Conservation (phyloP, 2,888 invertebrate genomes). For the Euspilapteryx auroguttella region DNA sequence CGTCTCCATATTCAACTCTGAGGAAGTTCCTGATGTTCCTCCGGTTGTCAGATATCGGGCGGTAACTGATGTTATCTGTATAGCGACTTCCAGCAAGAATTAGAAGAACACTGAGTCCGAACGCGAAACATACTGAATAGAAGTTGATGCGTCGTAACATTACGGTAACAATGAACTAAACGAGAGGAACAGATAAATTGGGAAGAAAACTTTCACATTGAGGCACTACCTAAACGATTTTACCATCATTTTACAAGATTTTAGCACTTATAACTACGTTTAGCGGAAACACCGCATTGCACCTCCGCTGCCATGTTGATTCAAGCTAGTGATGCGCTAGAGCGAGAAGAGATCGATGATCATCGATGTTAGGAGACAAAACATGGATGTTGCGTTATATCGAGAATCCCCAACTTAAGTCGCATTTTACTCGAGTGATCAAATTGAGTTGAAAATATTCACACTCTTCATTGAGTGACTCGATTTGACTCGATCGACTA, state of each 20-base stretch:
- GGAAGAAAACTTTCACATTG: conserved; percentile 15
- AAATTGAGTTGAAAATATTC: too few species aligned
- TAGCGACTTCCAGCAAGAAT: conserved; percentile 58
- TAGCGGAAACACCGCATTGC: conserved; percentile 59
- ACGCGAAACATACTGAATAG: conserved; percentile 55
- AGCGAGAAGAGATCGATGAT: neutral
- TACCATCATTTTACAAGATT: conserved; percentile 38
- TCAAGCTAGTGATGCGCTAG: too few species aligned
- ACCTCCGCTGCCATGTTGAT: conserved; percentile 15
- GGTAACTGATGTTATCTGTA: conserved; percentile 53
- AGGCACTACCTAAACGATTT: conserved; percentile 29
- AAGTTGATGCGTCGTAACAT: conserved; percentile 56
- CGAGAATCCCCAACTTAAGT: too few species aligned
- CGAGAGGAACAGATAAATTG: conserved; percentile 12
- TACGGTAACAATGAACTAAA: conserved; percentile 27
- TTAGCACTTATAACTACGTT: too few species aligned
- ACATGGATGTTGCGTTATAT: too few species aligned
- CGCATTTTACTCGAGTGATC: too few species aligned
- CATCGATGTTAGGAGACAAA: too few species aligned
- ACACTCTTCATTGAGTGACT: too few species aligned
- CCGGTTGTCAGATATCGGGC: conserved; percentile 39
- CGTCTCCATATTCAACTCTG: conserved; percentile 62
- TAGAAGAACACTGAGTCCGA: conserved; percentile 52
- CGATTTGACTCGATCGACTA: too few species aligned
- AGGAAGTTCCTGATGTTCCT: conserved; percentile 52